phyloP scores from a whole-genome alignment of 2,797 vertebrate genomes.

The Coregonus sp. region DNA sequence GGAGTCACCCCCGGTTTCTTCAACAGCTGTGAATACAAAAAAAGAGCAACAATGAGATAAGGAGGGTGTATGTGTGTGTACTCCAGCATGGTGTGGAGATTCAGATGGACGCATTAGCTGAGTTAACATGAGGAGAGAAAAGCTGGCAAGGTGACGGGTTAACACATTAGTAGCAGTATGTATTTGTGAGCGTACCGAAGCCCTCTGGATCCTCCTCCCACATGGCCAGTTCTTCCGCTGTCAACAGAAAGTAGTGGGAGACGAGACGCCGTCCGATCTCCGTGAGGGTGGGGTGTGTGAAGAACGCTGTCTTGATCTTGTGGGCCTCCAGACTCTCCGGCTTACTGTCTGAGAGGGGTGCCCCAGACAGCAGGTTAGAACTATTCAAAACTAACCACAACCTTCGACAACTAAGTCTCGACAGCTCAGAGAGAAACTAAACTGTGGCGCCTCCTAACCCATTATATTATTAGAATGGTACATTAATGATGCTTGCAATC shows the following conservation, averaged over 20 bases:
- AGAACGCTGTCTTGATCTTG: conserved; percentile 93
- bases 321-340: conserved; percentile 94
- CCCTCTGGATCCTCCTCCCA: conserved; percentile 99
- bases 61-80: background rate
- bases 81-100: background rate
- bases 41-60: background rate
- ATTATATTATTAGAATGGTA: too few relatives aligned
- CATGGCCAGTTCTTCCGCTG: conserved; percentile 91
- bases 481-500: background rate
- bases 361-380: background rate
- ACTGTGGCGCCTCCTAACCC: background rate
- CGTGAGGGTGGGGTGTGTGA: conserved; percentile 91
- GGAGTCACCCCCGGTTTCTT: conserved; percentile 96
- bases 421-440: background rate
- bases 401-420: background rate
- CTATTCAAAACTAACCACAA: background rate
- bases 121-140: too few relatives aligned
- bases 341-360: conserved; percentile 83
- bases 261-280: conserved; percentile 94
- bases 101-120: background rate
- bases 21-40: conserved; percentile 79
- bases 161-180: background rate
- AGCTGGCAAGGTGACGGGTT: background rate
- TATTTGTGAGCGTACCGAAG: conserved; percentile 81
- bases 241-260: conserved; percentile 93